Conservation (phyloP, 92 coral and sea anemone genomes). For the Phenganax subtilis region DNA sequence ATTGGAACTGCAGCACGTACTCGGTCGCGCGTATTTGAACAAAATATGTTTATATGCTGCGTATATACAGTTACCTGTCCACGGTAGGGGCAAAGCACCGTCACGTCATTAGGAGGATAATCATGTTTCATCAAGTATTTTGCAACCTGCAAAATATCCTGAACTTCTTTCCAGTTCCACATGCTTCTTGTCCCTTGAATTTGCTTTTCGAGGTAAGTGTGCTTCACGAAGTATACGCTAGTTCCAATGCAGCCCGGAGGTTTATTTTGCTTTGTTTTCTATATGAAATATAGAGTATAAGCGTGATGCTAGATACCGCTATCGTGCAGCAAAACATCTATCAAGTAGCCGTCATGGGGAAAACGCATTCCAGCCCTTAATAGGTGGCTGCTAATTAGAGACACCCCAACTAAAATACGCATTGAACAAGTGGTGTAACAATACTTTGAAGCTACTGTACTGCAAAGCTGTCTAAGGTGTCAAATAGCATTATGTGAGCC, state of each 20-base stretch:
- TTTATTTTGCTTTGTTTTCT: neutral
- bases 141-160: neutral
- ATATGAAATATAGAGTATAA: neutral
- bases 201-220: neutral
- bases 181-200: neutral
- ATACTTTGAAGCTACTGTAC: too few species aligned
- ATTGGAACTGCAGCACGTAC: too few species aligned
- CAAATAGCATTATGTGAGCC: too few species aligned
- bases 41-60: neutral
- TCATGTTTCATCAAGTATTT: slow-evolving; percentile 17
- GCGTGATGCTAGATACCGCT: too few species aligned
- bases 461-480: too few species aligned
- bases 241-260: slow-evolving; percentile 1
- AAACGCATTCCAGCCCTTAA: too few species aligned
- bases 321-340: too few species aligned
- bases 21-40: too few species aligned
- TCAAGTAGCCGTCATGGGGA: too few species aligned
- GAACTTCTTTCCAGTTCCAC: neutral
- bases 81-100: slow-evolving; percentile 78
- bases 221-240: slow-evolving; percentile 1
- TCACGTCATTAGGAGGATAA: slow-evolving; percentile 47
- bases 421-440: too few species aligned
- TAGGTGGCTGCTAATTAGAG: too few species aligned
- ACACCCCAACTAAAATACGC: too few species aligned
- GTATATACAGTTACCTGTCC: slow-evolving; percentile 60